Percentiles rank a stretch among this genome's conserved stretches.
Evolutionary conservation across 2,888 invertebrate genomes (phyloP).

Genomic region (Euzetes globulus): DNA sequence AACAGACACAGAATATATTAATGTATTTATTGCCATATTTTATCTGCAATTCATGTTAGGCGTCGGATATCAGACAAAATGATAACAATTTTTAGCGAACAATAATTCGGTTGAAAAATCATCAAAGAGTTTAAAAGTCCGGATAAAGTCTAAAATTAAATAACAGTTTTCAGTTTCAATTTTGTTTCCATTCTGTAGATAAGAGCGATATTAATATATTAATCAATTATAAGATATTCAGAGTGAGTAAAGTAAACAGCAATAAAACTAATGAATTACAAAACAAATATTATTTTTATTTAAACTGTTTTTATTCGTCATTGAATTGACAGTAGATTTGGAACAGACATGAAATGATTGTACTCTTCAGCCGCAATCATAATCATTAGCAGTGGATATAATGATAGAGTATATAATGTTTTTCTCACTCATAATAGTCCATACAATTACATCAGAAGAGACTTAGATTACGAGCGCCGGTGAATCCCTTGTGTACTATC

Average conservation of each 20-base stretch:
- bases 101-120: too few relatives aligned
- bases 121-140: too few relatives aligned
- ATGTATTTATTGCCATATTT: too few relatives aligned
- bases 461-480: constrained; percentile 28
- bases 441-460: constrained; percentile 30
- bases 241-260: not conserved
- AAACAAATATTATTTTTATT: constrained; percentile 29
- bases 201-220: not conserved
- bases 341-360: not conserved
- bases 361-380: constrained; percentile 26
- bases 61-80: too few relatives aligned
- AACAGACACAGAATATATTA: too few relatives aligned
- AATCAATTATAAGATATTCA: constrained; percentile 15
- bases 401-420: constrained; percentile 26
- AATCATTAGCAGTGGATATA: constrained; percentile 36
- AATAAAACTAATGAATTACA: constrained; percentile 22
- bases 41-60: too few relatives aligned
- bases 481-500: constrained; percentile 32
- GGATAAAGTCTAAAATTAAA: not conserved
- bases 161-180: constrained; percentile 1
- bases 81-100: too few relatives aligned
- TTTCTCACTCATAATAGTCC: constrained; percentile 30
- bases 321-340: not conserved
- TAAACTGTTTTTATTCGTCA: constrained; percentile 6
- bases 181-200: not conserved